Base-by-base conservation (phyloP, 1,140 invertebrate species). In the Ceratina calcarata region DNA sequence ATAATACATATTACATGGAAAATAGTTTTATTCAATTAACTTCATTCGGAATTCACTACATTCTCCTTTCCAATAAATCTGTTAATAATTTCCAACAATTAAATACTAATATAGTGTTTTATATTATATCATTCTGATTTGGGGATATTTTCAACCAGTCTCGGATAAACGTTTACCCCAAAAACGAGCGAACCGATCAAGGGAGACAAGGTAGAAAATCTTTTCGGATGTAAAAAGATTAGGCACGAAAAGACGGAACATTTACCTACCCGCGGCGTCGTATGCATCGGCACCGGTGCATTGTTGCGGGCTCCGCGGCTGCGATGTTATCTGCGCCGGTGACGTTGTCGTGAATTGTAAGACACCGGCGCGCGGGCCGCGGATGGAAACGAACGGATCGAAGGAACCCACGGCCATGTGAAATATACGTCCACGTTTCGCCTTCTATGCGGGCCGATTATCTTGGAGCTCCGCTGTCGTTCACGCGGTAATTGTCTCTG, bases 281-380 rank as follows among this genome's bases (percentile, higher is more conserved):
- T 22, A 1, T n/a, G 13, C 15, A 3, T 8, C 22, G 4, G 10
- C 45, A 53, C 15, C 57, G 65, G 13, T 16, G 49, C 24, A 22
- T 24, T 32, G 24, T 83, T 57, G 55, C 55, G n/a, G 16, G 2
- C 53, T 24, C 2, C 68, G 57, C 58, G 67, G 75, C 81, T 22
- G 24, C 80, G 80, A 81, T 81, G 80, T 66, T 81, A 81, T 81
- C 80, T 78, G 37, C 61, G 13, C 22, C 61, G 37, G 78, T 90
- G 90, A 91, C 89, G 88, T 90, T 90, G 85, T 89, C 87, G 88
- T 91, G 90, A 89, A 91, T 90, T 89, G 90, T 91, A 91, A 90
- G 78, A 79, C 78, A 79, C 70, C 70, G 61, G 45, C 72, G 27
- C 69, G 60, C 77, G 27, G 27, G 8, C 61, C 51, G 67, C 62